These are phyloP conservation scores for Melinopterus prodromus DNA, from an alignment of 2,888 invertebrate species.

Conservation along the genomic window DNA sequence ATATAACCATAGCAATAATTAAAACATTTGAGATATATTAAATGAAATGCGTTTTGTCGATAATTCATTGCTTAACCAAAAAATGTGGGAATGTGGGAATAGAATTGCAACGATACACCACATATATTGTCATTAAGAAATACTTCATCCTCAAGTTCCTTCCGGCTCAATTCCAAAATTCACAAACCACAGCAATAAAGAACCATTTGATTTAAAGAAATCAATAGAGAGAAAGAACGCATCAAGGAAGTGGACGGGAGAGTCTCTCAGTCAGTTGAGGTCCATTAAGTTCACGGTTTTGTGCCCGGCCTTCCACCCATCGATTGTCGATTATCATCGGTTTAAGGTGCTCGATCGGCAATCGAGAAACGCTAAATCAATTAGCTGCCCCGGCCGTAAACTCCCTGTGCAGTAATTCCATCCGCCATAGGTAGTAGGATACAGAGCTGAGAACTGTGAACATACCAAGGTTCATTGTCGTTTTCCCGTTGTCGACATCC, in stretches of 20 bases:
- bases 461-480: not conserved
- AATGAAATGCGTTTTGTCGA: too few relatives aligned
- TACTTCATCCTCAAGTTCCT: too few relatives aligned
- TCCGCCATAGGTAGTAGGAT: not conserved
- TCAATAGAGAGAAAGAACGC: not conserved
- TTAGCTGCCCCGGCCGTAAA: not conserved
- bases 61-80: too few relatives aligned
- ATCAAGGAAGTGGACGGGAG: not conserved
- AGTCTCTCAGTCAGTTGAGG: not conserved
- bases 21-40: too few relatives aligned
- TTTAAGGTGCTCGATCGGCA: constrained; percentile 4
- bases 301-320: not conserved
- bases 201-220: not conserved
- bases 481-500: not conserved
- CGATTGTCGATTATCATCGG: not conserved
- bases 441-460: not conserved
- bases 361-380: not conserved
- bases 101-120: too few relatives aligned
- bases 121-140: too few relatives aligned
- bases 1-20: too few relatives aligned
- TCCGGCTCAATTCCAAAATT: too few relatives aligned
- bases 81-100: too few relatives aligned
- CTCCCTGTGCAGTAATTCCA: not conserved
- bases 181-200: not conserved
- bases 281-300: not conserved